Evolutionary conservation across 2,888 invertebrate genomes (phyloP).

Genomic region (Archips crataeganus): DNA sequence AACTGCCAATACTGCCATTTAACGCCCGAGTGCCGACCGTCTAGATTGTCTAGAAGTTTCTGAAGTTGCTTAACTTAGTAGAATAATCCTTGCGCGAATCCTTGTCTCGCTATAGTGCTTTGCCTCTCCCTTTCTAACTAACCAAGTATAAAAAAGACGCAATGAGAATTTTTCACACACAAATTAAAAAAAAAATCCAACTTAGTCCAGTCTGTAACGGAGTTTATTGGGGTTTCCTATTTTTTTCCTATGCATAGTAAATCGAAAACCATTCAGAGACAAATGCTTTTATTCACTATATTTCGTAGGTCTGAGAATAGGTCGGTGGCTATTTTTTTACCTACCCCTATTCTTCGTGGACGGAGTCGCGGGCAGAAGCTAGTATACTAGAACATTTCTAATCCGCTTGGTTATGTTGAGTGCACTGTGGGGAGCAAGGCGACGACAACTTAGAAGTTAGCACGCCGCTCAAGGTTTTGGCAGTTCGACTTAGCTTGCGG

Average conservation of each 20-base stretch:
- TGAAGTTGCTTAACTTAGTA: not conserved
- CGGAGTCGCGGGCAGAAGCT: not conserved
- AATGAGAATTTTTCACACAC: too few relatives aligned
- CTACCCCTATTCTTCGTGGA: not conserved
- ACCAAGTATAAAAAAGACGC: not conserved
- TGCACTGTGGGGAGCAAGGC: not conserved
- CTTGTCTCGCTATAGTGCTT: not conserved
- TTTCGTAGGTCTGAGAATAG: too few relatives aligned
- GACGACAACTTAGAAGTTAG: not conserved
- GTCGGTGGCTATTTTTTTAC: too few relatives aligned
- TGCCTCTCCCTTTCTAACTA: not conserved
- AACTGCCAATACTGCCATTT: not conserved
- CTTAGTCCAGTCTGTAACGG: too few relatives aligned
- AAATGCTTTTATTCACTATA: too few relatives aligned
- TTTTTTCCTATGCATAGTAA: too few relatives aligned
- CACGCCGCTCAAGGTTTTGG: not conserved
- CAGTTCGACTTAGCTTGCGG: not conserved
- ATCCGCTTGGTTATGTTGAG: not conserved
- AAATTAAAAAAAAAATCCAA: too few relatives aligned
- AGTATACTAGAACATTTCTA: too few relatives aligned
- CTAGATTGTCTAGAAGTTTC: not conserved
- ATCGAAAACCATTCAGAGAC: too few relatives aligned
- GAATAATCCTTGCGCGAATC: not conserved
- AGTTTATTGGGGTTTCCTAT: too few relatives aligned
- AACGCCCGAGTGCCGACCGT: not conserved